phyloP scores from a whole-genome alignment of 2,797 vertebrate genomes.

The Aulostomus chinensis region DNA sequence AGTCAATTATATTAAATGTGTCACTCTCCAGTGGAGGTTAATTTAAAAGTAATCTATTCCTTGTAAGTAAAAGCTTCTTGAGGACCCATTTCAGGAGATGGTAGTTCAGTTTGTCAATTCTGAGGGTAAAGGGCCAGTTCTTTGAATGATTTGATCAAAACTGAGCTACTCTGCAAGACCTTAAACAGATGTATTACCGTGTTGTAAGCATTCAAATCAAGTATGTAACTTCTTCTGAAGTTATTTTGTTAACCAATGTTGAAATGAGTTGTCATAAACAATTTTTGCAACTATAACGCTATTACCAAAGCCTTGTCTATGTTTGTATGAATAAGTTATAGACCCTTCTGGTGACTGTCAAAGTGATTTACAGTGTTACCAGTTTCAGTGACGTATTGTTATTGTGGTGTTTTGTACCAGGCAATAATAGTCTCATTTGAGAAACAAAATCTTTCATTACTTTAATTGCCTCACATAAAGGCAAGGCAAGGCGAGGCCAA shows the following conservation, averaged over 20 bases:
- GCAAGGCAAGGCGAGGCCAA: constrained; percentile 1
- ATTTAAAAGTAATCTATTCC: neutral
- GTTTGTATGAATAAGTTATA: neutral
- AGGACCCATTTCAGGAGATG: too few relatives aligned
- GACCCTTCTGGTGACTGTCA: too few relatives aligned
- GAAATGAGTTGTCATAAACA: neutral
- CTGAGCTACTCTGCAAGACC: too few relatives aligned
- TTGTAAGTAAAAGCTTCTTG: too few relatives aligned
- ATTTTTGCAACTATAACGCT: neutral
- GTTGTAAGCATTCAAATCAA: too few relatives aligned
- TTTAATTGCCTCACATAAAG: constrained; percentile 3
- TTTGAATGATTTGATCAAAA: too few relatives aligned
- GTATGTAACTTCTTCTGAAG: too few relatives aligned
- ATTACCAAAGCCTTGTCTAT: neutral
- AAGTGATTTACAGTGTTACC: too few relatives aligned
- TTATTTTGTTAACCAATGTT: too few relatives aligned
- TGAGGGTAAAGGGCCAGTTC: too few relatives aligned
- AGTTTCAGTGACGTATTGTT: neutral
- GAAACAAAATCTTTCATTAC: neutral
- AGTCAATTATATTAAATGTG: neutral
- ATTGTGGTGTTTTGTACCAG: neutral
- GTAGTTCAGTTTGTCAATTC: too few relatives aligned
- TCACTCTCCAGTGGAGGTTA: neutral
- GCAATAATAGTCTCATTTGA: neutral
- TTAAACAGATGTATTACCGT: too few relatives aligned